phyloP scores from a whole-genome alignment of 2,888 invertebrate species.

The Limnephilus marmoratus region DNA sequence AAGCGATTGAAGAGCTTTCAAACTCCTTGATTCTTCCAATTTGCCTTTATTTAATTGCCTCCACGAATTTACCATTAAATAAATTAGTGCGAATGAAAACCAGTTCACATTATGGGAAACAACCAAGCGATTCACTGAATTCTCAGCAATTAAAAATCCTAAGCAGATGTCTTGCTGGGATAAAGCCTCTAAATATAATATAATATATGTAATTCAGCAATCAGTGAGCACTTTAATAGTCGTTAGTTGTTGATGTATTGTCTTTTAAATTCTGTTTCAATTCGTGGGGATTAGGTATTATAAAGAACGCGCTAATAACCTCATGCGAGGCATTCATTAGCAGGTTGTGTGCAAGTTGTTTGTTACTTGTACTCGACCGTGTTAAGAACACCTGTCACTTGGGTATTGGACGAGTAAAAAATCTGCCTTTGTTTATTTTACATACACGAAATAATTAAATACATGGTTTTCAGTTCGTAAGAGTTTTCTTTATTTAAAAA shows the following conservation, averaged over 20 bases:
- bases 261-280: constrained; percentile 19
- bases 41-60: neutral
- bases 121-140: neutral
- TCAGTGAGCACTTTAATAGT: constrained; percentile 9
- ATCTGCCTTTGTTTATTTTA: neutral
- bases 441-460: neutral
- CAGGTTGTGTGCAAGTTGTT: neutral
- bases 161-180: neutral
- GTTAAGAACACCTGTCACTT: neutral
- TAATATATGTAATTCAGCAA: neutral
- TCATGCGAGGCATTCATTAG: constrained; percentile 24
- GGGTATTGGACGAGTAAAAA: neutral
- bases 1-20: neutral
- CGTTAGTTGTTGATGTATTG: constrained; percentile 20
- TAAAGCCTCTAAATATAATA: neutral
- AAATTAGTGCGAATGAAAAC: neutral
- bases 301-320: neutral
- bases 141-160: neutral
- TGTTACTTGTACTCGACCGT: neutral
- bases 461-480: neutral
- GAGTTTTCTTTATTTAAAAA: too few relatives aligned
- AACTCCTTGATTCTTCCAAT: neutral
- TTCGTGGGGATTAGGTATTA: neutral
- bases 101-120: neutral
- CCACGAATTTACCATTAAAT: neutral